phyloP scores from a whole-genome alignment of 2,888 invertebrate species.

The Euphydryas editha region DNA sequence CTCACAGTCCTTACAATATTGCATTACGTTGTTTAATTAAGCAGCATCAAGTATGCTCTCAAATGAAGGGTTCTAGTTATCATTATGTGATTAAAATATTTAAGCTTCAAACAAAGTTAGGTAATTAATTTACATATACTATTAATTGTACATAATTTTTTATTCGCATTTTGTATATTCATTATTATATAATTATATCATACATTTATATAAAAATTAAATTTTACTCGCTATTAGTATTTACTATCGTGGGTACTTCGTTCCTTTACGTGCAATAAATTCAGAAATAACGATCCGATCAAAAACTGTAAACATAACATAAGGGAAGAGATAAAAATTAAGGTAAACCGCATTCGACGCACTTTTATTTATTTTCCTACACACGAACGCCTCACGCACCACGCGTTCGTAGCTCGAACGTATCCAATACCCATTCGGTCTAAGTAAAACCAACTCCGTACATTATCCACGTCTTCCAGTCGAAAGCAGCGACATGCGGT shows the following conservation, averaged over 20 bases:
- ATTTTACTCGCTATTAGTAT: not conserved
- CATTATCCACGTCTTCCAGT: not conserved
- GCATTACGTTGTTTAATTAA: no score
- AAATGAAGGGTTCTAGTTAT: no score
- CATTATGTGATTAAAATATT: no score
- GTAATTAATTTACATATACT: no score
- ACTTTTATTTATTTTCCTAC: not conserved
- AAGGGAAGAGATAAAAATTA: not conserved
- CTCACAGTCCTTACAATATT: no score
- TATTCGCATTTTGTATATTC: no score
- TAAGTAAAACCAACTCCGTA: conserved; percentile 11
- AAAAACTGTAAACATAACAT: not conserved
- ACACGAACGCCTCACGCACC: conserved; percentile 1
- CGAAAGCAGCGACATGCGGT: not conserved
- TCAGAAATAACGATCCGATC: not conserved
- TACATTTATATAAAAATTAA: no score
- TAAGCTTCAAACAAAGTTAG: no score
- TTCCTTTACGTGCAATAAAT: not conserved
- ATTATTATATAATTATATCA: no score
- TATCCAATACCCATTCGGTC: conserved; percentile 14
- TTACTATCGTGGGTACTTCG: not conserved
- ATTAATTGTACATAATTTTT: no score
- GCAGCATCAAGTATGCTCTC: no score
- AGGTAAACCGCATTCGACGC: conserved; percentile 7
- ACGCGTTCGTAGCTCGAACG: not conserved